Evolutionary conservation across 2,888 invertebrate genomes (phyloP), one percentile per base, ranked within the genome.

Genomic region (Drosophila meridionalis): DNA sequence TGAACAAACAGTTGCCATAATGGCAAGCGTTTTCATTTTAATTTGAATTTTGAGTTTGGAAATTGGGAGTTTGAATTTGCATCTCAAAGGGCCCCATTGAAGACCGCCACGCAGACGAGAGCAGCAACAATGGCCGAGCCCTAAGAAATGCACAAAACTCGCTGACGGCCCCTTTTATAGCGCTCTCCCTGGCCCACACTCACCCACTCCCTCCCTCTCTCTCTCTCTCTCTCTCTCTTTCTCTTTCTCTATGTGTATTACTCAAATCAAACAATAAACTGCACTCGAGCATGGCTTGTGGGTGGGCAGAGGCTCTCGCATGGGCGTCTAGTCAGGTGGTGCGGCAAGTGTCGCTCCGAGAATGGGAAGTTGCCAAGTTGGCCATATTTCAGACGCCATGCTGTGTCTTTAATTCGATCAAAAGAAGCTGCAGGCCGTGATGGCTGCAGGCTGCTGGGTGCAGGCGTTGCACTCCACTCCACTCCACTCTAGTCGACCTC

Each of bases 321-420:
- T 34, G 58, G 42, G 32, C 14, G 45, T 42, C 53, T 30, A 52
- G 48, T 28, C 64, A 68, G 14, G 48, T 63, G 62, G 36, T 56
- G 58, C 34, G 34, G 58, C 55, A 68, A 67, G 50, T 52, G 67
- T 14, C 47, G 47, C 53, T 28, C 14, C 4, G 42, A 30, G 42
- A 2, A 11, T 12, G 42, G 32, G 42, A 58, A 53, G 56, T 38
- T 26, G 42, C 68, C 67, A 79, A 88, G 91, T 91, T 89, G 89
- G 89, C 90, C 91, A 90, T 89, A 84, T 90, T 89, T 52, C 86
- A 70, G 78, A 78, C 83, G 90, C 90, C 89, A 89, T 90, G 91
- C 90, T 84, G 90, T 82, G 84, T 11, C 52, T 61, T 74, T 90
- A 82, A 89, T 87, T 90, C 73, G 83, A 87, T 89, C 79, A 90